Evolutionary conservation across 2,888 invertebrate species (phyloP).

Genomic region (Melolontha melolontha): DNA sequence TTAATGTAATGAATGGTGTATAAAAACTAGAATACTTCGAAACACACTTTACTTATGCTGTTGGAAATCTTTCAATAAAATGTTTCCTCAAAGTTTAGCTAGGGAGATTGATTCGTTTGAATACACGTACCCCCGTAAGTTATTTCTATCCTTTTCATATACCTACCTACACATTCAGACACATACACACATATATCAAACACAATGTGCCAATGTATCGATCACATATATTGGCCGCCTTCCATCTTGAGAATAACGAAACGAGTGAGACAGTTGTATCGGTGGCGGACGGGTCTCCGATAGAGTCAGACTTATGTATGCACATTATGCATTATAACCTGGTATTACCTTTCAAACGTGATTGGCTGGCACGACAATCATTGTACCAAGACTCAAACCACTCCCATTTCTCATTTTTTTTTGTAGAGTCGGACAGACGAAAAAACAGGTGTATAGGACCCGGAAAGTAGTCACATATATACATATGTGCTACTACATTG

Average conservation of each 20-base stretch:
- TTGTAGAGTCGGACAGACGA: slow-evolving; percentile 51
- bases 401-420: slow-evolving; percentile 62
- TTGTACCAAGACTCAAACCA: slow-evolving; percentile 63
- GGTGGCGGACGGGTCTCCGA: slow-evolving; percentile 56
- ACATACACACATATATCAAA: slow-evolving; percentile 27
- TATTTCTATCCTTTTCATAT: no score
- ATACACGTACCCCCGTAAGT: no score
- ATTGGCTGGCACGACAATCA: slow-evolving; percentile 66
- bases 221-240: slow-evolving; percentile 53
- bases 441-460: slow-evolving; percentile 58
- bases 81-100: no score
- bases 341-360: slow-evolving; percentile 64
- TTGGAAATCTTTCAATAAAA: slow-evolving; percentile 3
- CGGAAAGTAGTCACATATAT: slow-evolving; percentile 45
- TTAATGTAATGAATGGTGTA: no score
- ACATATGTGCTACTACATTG: slow-evolving; percentile 57
- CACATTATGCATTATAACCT: slow-evolving; percentile 65
- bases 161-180: slow-evolving; percentile 29
- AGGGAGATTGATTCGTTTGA: no score
- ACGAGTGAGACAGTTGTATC: slow-evolving; percentile 57
- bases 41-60: not conserved
- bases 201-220: slow-evolving; percentile 43
- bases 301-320: slow-evolving; percentile 61
- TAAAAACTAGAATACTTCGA: no score
- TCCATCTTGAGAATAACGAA: slow-evolving; percentile 65